Evolutionary conservation across 2,113 vertebrate species (phyloP).

Genomic region (Euleptes europaea): DNA sequence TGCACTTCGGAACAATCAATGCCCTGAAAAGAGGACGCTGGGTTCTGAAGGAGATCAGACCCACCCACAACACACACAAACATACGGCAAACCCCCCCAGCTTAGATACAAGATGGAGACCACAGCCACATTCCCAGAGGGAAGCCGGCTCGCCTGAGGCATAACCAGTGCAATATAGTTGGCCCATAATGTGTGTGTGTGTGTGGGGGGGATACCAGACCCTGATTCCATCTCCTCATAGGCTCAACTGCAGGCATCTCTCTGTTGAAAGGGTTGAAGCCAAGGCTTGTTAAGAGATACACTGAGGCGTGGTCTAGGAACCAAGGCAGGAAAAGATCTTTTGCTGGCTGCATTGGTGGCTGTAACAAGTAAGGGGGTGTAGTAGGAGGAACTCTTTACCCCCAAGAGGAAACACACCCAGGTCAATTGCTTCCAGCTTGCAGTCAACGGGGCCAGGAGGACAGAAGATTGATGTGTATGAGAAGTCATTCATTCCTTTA

Average conservation of each 20-base stretch:
- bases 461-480: background rate
- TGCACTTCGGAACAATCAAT: background rate
- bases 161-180: background rate
- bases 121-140: conserved; percentile 53
- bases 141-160: conserved; percentile 27
- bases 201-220: background rate
- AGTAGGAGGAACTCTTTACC: too few species aligned
- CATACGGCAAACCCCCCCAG: background rate
- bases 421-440: background rate
- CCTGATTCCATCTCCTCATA: background rate
- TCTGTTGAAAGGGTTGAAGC: background rate
- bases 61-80: background rate
- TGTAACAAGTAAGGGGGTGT: background rate
- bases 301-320: background rate
- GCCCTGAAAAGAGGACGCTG: background rate
- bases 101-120: conserved; percentile 63
- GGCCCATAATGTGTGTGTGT: background rate
- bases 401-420: background rate
- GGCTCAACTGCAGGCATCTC: background rate
- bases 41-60: background rate
- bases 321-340: background rate
- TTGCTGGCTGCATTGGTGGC: background rate
- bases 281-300: background rate
- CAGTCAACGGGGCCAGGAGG: background rate
- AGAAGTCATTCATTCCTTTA: background rate